Evolutionary conservation across 2,113 vertebrate genomes (phyloP).

Genomic region (Gymnobelideus leadbeateri): DNA sequence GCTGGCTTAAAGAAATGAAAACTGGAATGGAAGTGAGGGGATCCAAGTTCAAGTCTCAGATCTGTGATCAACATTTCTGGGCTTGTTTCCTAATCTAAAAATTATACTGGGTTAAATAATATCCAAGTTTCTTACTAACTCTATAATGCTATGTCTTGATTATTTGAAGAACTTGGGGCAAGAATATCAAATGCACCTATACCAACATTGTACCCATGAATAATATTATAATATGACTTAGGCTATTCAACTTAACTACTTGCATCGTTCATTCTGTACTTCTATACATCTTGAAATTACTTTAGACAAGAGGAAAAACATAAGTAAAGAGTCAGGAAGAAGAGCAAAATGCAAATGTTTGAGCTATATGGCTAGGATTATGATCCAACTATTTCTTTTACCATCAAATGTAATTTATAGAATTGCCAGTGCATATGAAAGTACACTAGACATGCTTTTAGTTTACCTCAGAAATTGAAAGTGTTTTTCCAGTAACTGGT

Average conservation of each 20-base stretch:
- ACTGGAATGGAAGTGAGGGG: neutral
- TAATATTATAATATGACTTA: neutral
- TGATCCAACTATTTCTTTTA: neutral
- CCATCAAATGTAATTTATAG: neutral
- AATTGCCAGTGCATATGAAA: neutral
- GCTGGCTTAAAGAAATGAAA: neutral
- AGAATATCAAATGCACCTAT: slow-evolving; percentile 2
- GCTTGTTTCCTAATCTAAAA: neutral
- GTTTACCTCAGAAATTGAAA: slow-evolving; percentile 57
- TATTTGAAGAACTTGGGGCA: neutral
- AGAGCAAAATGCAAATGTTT: neutral
- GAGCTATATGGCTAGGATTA: neutral
- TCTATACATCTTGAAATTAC: slow-evolving; percentile 23
- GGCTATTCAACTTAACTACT: neutral
- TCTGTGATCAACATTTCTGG: neutral
- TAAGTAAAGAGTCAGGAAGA: neutral
- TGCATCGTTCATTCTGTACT: neutral
- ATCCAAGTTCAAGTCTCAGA: neutral
- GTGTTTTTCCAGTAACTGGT: neutral
- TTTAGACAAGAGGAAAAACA: slow-evolving; percentile 4
- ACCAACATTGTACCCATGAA: neutral
- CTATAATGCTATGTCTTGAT: neutral
- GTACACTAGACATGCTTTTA: neutral
- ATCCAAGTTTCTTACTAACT: neutral
- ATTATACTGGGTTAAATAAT: neutral